phyloP scores from a whole-genome alignment of 2,888 invertebrate species.

The Leptinotarsa peninsularis region DNA sequence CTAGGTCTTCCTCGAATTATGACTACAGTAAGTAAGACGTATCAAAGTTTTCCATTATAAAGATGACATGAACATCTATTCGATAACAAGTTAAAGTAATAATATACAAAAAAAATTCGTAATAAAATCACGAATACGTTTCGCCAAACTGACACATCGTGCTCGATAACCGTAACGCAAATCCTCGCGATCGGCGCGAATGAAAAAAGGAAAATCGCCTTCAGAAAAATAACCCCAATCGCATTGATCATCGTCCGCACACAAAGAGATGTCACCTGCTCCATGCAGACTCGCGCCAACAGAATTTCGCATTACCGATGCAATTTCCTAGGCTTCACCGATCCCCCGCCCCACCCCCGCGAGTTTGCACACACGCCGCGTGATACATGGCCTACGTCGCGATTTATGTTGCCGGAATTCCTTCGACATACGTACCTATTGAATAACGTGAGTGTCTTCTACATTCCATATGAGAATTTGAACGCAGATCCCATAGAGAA shows the following conservation, averaged over 20 bases:
- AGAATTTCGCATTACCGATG: conserved; percentile 54
- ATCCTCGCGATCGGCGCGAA: background rate
- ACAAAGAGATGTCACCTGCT: conserved; percentile 52
- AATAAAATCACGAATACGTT: too few relatives aligned
- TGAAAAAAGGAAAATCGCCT: background rate
- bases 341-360: background rate
- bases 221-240: conserved; percentile 20
- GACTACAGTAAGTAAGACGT: too few relatives aligned
- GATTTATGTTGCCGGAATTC: conserved; percentile 40
- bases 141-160: too few relatives aligned
- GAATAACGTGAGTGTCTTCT: conserved; percentile 34
- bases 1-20: too few relatives aligned
- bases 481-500: conserved; percentile 14
- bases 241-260: conserved; percentile 48
- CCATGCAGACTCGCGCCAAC: conserved; percentile 43
- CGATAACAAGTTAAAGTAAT: too few relatives aligned
- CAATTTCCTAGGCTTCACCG: conserved; percentile 53
- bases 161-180: background rate
- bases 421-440: conserved; percentile 24
- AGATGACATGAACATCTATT: too few relatives aligned
- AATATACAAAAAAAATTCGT: too few relatives aligned
- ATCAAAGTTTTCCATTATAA: too few relatives aligned
- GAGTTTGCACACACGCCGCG: conserved; percentile 32
- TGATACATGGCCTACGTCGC: conserved; percentile 46
- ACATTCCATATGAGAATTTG: conserved; percentile 36